phyloP scores from a whole-genome alignment of 1,140 invertebrate genomes.

The Drosophila miranda region DNA sequence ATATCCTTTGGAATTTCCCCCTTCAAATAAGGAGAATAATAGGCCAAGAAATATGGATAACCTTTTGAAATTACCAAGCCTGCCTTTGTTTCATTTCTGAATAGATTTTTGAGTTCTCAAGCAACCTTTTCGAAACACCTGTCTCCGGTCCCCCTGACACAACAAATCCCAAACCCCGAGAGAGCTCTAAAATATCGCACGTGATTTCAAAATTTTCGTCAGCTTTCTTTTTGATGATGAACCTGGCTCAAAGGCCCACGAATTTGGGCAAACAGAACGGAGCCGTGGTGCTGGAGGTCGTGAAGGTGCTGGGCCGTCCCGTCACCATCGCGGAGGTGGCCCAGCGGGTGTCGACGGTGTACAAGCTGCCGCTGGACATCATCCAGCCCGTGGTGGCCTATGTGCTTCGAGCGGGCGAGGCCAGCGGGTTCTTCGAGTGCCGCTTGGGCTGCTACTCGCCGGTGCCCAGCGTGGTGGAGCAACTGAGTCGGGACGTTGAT shows the following conservation, averaged over 20 bases:
- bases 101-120: too few species aligned
- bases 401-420: conserved; percentile 45
- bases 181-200: too few species aligned
- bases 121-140: too few species aligned
- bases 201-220: too few species aligned
- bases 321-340: conserved; percentile 56
- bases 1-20: conserved; percentile 7
- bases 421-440: conserved; percentile 48
- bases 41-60: not conserved
- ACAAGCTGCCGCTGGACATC: conserved; percentile 39
- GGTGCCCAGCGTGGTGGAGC: conserved; percentile 45
- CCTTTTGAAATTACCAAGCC: not conserved
- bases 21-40: not conserved
- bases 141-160: too few species aligned
- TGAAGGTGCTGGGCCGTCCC: conserved; percentile 63
- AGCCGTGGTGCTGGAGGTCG: conserved; percentile 59
- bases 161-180: too few species aligned
- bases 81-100: conserved; percentile 2
- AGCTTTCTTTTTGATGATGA: too few species aligned
- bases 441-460: conserved; percentile 45
- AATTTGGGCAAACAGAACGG: conserved; percentile 67
- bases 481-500: conserved; percentile 61
- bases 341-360: conserved; percentile 53
- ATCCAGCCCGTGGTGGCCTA: conserved; percentile 62
- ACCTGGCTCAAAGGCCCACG: conserved; percentile 30